Base-by-base conservation (phyloP, 53 echinoderm and acorn worm species). In the Actinopyga echinites region DNA sequence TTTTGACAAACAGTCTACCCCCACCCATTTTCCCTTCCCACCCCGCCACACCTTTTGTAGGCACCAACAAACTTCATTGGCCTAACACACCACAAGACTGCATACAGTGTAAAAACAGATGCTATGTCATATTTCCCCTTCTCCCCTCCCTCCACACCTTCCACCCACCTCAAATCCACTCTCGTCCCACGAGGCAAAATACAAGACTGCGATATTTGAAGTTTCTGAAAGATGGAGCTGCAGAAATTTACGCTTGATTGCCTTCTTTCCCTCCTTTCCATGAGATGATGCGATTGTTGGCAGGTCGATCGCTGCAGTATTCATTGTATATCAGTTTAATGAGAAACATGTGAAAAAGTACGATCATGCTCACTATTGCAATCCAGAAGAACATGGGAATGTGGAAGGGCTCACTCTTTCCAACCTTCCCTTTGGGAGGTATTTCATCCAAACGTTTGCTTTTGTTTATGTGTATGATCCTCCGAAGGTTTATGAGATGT, bases 391-490 rank as follows among this genome's bases (percentile, higher is more conserved):
- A 68, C 8, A 96, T 82, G 1, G 96, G 96, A 30, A 96, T 82
- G 38, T 91, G 87, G 79, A 96, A 91, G 31, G 91, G 84, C 6
- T 91, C 87, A 24, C 85, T 68, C 44, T 86, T 77, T n/a, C 84
- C 56, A 23, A 28, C 55, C 15, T 89, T 43, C 13, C 20, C 24
- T 9, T 86, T 68, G 53, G 61, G 55, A 0, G 95, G 90, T 59
- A 94, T 67, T 19, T 91, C 96, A 57, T 96, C 96, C 69, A 96
- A 60, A 61, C 91, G 85, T 19, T 89, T 87, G 44, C 91, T 85
- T 35, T 96, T 89, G 78, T 88, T 93, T 57, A 87, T 91, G 90
- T 96, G 96, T 54, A 96, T 96, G 30, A 96, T 93, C 52, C 87
- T 88, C 79, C 89, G 87, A 29, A 96, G 87, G 68, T 83, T 91